Conservation (phyloP, 2,888 invertebrate species). For the Leucania comma region DNA sequence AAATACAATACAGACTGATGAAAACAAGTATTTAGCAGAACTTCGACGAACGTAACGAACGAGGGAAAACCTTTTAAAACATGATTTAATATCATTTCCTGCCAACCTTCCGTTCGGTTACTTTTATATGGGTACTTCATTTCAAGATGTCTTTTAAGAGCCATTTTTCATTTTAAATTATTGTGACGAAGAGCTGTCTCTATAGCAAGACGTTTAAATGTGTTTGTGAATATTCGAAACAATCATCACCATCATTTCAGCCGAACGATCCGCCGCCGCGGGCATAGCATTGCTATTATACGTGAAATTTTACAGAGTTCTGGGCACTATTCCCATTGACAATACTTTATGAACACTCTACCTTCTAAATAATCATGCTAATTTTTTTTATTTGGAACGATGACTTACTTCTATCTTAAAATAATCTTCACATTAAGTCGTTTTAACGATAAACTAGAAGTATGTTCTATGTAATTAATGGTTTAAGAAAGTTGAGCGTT, state of each 20-base stretch:
- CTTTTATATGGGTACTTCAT: slow-evolving; percentile 36
- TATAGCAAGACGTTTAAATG: no score
- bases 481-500: slow-evolving; percentile 12
- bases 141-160: not conserved
- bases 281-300: no score
- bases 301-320: no score
- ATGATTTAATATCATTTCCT: slow-evolving; percentile 33
- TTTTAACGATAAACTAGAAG: slow-evolving; percentile 14
- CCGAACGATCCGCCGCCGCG: no score
- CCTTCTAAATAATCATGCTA: no score
- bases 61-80: slow-evolving; percentile 25
- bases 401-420: not conserved
- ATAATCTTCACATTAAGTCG: not conserved
- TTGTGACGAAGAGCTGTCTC: not conserved
- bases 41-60: slow-evolving; percentile 17
- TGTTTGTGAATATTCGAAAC: no score
- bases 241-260: no score
- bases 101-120: slow-evolving; percentile 6
- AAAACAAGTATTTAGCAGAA: slow-evolving; percentile 18
- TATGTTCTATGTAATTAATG: slow-evolving; percentile 3
- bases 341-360: not conserved
- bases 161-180: slow-evolving; percentile 17
- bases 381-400: no score
- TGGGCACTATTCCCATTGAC: not conserved
- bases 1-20: slow-evolving; percentile 21